Percentiles rank a stretch among this genome's conserved stretches.
phyloP scores from a whole-genome alignment of 2,113 vertebrate species.

The Bubo blakistoni region DNA sequence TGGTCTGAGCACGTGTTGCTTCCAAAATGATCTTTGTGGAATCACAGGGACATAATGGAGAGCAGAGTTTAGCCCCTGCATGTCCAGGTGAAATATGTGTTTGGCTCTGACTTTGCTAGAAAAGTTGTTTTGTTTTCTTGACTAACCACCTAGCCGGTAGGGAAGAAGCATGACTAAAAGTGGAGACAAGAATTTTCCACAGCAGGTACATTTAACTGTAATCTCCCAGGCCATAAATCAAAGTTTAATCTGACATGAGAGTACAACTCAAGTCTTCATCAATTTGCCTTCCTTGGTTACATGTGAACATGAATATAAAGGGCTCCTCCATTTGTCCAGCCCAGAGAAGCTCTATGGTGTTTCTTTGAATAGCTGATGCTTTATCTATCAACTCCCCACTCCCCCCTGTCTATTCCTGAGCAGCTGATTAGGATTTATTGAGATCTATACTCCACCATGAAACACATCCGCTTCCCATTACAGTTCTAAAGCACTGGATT shows the following conservation, averaged over 20 bases:
- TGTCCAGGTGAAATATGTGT: neutral
- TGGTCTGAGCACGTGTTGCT: neutral
- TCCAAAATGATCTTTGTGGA: neutral
- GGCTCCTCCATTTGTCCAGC: neutral
- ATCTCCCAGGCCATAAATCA: slow-evolving; percentile 31
- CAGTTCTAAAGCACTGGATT: neutral
- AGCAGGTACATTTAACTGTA: neutral
- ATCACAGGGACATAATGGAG: rapidly evolving
- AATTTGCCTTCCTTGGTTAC: neutral
- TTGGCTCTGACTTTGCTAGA: neutral
- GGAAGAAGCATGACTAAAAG: neutral
- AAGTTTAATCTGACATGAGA: neutral
- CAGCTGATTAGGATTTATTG: slow-evolving; percentile 12
- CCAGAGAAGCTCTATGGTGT: neutral
- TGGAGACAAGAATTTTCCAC: neutral
- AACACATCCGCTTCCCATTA: neutral
- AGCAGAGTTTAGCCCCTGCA: neutral
- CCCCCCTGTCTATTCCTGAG: neutral
- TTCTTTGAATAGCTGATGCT: slow-evolving; percentile 17
- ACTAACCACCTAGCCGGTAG: neutral
- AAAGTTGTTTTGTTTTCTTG: neutral
- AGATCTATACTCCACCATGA: neutral
- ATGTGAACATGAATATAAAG: neutral
- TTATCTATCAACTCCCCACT: slow-evolving; percentile 11
- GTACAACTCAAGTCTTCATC: neutral